phyloP scores from a whole-genome alignment of 2,113 vertebrate genomes.

The Alligator mississippiensis region DNA sequence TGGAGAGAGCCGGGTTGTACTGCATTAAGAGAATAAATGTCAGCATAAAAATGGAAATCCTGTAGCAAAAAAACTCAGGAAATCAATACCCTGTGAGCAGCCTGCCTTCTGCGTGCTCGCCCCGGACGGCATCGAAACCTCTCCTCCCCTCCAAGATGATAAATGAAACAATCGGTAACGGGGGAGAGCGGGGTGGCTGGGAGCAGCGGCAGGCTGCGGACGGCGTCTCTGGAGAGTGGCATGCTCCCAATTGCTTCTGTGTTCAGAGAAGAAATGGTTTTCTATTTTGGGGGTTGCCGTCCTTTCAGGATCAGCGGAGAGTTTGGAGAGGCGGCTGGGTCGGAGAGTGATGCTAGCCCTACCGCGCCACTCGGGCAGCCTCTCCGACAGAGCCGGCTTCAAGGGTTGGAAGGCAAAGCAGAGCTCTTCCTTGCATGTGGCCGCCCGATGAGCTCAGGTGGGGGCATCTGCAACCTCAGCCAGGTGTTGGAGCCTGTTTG shows the following conservation, averaged over 20 bases:
- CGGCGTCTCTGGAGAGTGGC: neutral
- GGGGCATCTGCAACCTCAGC: neutral
- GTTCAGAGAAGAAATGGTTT: neutral
- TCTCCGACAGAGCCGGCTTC: neutral
- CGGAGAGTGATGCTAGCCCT: neutral
- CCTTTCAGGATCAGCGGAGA: neutral
- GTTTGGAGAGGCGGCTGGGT: neutral
- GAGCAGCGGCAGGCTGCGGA: neutral
- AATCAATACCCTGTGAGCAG: neutral
- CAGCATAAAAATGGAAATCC: constrained; percentile 4
- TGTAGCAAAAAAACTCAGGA: neutral
- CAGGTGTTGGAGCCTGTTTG: neutral
- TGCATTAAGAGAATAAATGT: neutral
- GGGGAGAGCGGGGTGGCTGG: neutral
- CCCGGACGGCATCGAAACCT: neutral
- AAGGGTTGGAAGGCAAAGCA: neutral
- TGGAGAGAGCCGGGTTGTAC: neutral
- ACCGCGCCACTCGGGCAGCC: neutral
- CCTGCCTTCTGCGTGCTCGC: neutral
- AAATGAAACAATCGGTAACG: neutral
- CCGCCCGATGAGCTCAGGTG: neutral
- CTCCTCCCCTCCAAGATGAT: neutral
- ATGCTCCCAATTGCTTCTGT: neutral
- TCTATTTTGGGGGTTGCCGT: neutral
- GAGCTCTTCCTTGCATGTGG: neutral